Evolutionary conservation across 2,888 invertebrate species (phyloP).

Genomic region (Lissonota sp.): DNA sequence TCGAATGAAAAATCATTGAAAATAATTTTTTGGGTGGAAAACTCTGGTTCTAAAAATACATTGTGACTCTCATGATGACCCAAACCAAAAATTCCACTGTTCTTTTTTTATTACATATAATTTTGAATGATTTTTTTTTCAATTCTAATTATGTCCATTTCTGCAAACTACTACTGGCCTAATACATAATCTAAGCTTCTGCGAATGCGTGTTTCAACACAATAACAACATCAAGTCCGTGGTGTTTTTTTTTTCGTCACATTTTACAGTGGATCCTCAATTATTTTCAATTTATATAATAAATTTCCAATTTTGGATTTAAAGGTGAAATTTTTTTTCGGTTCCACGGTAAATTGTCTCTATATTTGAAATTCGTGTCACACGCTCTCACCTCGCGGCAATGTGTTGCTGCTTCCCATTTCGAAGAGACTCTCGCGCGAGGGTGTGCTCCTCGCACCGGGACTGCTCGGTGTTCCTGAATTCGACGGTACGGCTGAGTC

Average conservation of each 20-base stretch:
- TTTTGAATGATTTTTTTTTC: slow-evolving; percentile 22
- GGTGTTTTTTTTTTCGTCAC: slow-evolving; percentile 65
- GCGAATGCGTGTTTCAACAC: slow-evolving; percentile 72
- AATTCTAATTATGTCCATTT: slow-evolving; percentile 39
- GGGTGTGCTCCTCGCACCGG: slow-evolving; percentile 74
- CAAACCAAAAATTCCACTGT: background rate
- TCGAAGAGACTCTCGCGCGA: slow-evolving; percentile 80
- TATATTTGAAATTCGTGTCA: slow-evolving; percentile 53
- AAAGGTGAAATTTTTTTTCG: slow-evolving; percentile 44
- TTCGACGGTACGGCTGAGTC: slow-evolving; percentile 74
- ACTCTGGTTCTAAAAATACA: background rate
- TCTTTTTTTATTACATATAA: slow-evolving; percentile 4
- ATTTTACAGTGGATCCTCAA: slow-evolving; percentile 71
- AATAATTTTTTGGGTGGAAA: slow-evolving; percentile 18
- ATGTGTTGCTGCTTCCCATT: slow-evolving; percentile 79
- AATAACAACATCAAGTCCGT: slow-evolving; percentile 73
- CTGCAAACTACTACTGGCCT: slow-evolving; percentile 59
- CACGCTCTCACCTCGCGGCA: slow-evolving; percentile 81
- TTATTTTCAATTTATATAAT: slow-evolving; percentile 14
- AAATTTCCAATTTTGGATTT: background rate
- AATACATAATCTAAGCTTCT: slow-evolving; percentile 69
- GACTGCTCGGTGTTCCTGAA: slow-evolving; percentile 74
- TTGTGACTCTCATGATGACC: background rate
- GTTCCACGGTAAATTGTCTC: slow-evolving; percentile 73
- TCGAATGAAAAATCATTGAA: slow-evolving; percentile 37